phyloP scores from a whole-genome alignment of 2,113 vertebrate genomes.

The Zapornia atra region DNA sequence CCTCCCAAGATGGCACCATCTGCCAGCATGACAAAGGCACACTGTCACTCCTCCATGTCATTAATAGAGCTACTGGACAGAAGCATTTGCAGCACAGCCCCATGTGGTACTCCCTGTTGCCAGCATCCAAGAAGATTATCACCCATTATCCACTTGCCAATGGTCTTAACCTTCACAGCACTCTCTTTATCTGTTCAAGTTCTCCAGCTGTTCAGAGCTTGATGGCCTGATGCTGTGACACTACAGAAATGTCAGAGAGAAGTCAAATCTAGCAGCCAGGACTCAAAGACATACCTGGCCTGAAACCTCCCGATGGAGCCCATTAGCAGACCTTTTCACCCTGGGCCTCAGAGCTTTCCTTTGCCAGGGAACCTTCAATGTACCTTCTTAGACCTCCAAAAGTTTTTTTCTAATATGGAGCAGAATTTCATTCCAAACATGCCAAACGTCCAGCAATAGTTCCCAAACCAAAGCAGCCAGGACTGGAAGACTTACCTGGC shows the following conservation, averaged over 20 bases:
- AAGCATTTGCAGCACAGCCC: background rate
- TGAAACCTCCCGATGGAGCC: too few relatives aligned
- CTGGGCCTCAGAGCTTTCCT: too few relatives aligned
- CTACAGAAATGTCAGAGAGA: background rate
- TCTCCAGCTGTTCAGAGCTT: background rate
- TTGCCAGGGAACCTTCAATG: too few relatives aligned
- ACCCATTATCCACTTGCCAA: background rate
- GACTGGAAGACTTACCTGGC: too few relatives aligned
- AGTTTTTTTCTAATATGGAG: too few relatives aligned
- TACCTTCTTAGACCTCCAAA: too few relatives aligned
- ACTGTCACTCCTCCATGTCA: background rate
- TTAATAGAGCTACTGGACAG: background rate
- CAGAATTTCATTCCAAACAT: too few relatives aligned
- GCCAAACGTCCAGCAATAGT: too few relatives aligned
- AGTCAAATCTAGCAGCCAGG: too few relatives aligned
- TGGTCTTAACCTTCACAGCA: background rate
- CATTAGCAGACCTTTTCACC: too few relatives aligned
- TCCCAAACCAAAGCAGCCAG: too few relatives aligned
- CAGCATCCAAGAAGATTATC: background rate
- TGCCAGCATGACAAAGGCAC: background rate
- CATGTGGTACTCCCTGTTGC: accelerated
- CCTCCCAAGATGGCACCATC: background rate
- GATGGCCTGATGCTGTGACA: background rate
- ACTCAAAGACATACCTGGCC: too few relatives aligned
- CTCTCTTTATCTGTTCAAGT: background rate